phyloP scores from a whole-genome alignment of 2,888 invertebrate species.

The Macroteleia sp. region DNA sequence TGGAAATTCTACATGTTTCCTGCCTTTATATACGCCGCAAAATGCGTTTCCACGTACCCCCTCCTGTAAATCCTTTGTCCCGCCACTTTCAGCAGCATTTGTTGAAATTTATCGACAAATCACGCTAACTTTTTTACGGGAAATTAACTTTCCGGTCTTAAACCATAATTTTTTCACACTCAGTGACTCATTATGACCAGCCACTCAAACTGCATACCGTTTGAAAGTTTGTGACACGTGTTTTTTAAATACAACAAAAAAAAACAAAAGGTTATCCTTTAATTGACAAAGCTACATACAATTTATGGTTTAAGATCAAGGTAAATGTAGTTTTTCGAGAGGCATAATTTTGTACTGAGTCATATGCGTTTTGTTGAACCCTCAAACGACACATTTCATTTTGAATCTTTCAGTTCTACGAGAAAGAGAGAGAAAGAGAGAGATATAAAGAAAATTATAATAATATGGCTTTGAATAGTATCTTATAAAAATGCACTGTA shows the following conservation, averaged over 20 bases:
- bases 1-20: conserved; percentile 57
- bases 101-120: conserved; percentile 51
- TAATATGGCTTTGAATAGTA: too few species aligned
- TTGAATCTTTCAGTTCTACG: too few species aligned
- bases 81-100: conserved; percentile 33
- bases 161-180: conserved; percentile 7
- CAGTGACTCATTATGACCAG: conserved; percentile 19
- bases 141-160: conserved; percentile 38
- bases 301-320: conserved; percentile 25
- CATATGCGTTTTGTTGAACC: too few species aligned
- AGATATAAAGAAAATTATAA: too few species aligned
- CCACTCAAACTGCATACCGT: conserved; percentile 16
- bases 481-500: too few species aligned
- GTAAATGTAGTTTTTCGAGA: too few species aligned
- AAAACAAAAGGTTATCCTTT: too few species aligned
- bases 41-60: conserved; percentile 34
- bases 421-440: too few species aligned
- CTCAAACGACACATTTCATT: too few species aligned
- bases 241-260: too few species aligned
- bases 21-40: conserved; percentile 53
- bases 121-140: conserved; percentile 28
- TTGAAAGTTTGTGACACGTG: conserved; percentile 29
- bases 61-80: conserved; percentile 8
- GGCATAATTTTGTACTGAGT: too few species aligned
- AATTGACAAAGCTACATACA: neutral